phyloP scores from a whole-genome alignment of 1,140 invertebrate genomes.

The Drosophila tristis region DNA sequence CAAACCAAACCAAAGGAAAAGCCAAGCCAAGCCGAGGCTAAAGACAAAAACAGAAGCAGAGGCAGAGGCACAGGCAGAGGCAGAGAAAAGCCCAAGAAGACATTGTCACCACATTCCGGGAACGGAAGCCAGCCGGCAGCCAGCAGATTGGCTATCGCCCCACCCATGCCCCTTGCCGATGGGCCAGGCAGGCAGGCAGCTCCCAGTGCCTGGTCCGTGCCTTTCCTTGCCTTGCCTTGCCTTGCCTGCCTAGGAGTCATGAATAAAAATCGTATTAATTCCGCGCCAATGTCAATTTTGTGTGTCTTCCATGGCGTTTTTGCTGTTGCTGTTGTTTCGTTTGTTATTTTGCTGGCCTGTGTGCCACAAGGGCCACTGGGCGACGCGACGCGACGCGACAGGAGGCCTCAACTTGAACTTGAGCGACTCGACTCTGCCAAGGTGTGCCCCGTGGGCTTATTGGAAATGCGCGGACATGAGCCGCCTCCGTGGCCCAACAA shows the following conservation, averaged over 20 bases:
- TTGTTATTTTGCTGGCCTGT: slow-evolving; percentile 5
- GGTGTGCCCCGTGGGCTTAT: slow-evolving; percentile 35
- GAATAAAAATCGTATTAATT: slow-evolving; percentile 83
- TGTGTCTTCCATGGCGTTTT: slow-evolving; percentile 12
- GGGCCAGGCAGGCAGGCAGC: too few species aligned
- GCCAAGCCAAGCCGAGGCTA: slow-evolving; percentile 18
- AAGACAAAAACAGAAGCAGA: slow-evolving; percentile 31
- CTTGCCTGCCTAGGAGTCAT: slow-evolving; percentile 52
- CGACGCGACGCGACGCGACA: slow-evolving; percentile 16
- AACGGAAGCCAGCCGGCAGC: slow-evolving; percentile 69
- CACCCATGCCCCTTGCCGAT: slow-evolving; percentile 18
- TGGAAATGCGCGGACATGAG: slow-evolving; percentile 73
- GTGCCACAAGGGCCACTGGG: slow-evolving; percentile 37
- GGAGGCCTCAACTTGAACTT: slow-evolving; percentile 77
- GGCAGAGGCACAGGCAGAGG: slow-evolving; percentile 33
- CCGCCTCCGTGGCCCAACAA: slow-evolving; percentile 23
- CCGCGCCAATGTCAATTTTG: slow-evolving; percentile 64
- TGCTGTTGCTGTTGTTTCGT: slow-evolving; percentile 5
- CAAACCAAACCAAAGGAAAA: slow-evolving; percentile 20
- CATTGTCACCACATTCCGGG: slow-evolving; percentile 81
- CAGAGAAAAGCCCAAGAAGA: slow-evolving; percentile 50
- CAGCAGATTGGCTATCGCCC: slow-evolving; percentile 72
- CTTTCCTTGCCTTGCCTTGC: not conserved
- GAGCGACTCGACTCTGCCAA: slow-evolving; percentile 24
- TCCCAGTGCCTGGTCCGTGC: not conserved